Evolutionary conservation across 92 coral and sea anemone species (phyloP).

Genomic region (Porites divaricata): DNA sequence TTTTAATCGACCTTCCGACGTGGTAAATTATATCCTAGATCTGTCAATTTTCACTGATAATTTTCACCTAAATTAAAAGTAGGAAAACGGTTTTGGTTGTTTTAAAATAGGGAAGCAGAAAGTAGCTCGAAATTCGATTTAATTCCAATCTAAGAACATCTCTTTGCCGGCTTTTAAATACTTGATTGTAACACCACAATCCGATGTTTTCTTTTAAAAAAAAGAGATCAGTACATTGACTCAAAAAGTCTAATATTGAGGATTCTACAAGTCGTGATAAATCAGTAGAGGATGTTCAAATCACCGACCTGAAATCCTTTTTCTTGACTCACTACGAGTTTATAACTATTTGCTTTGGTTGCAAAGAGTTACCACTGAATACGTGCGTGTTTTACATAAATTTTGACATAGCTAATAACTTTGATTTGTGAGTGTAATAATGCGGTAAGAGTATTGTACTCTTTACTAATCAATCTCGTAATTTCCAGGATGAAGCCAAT

Average conservation of each 20-base stretch:
- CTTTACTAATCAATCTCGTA: background rate
- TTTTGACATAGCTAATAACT: background rate
- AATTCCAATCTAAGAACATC: constrained; percentile 9
- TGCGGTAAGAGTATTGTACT: background rate
- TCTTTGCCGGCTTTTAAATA: background rate
- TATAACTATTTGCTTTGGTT: background rate
- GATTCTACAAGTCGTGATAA: background rate
- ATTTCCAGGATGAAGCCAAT: background rate
- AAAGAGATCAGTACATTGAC: background rate
- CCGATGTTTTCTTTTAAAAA: background rate
- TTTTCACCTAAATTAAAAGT: background rate
- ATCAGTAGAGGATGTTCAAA: too few species aligned
- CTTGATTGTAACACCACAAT: constrained; percentile 1
- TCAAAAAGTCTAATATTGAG: too few species aligned
- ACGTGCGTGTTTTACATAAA: background rate
- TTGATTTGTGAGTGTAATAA: background rate
- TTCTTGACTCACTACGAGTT: background rate
- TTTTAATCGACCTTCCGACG: constrained; percentile 1
- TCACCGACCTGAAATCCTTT: too few species aligned
- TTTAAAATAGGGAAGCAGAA: background rate
- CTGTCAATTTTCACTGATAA: background rate
- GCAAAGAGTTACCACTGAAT: background rate
- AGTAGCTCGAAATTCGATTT: constrained; percentile 17
- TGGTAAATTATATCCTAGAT: too few species aligned
- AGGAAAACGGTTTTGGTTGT: background rate